phyloP scores from a whole-genome alignment of 1,140 invertebrate genomes.

The Diachasmimorpha longicaudata region DNA sequence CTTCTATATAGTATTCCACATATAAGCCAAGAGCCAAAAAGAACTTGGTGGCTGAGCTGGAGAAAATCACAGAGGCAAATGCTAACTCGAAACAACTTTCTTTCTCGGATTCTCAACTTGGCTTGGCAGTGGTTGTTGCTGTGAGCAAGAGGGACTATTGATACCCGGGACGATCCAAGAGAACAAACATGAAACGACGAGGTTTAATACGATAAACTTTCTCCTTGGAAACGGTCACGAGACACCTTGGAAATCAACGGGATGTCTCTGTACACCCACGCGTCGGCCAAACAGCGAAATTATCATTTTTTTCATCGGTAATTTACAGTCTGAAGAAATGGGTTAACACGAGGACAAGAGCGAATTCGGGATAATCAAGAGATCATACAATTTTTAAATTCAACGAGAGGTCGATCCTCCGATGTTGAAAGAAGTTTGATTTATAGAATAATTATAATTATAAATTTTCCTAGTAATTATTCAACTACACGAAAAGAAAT shows the following conservation, averaged over 20 bases:
- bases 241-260: slow-evolving; percentile 30
- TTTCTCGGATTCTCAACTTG: slow-evolving; percentile 29
- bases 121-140: neutral
- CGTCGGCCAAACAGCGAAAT: neutral
- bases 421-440: too few relatives aligned
- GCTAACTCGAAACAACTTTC: slow-evolving; percentile 36
- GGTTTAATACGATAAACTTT: slow-evolving; percentile 34
- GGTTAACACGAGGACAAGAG: too few relatives aligned
- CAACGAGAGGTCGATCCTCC: too few relatives aligned
- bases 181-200: slow-evolving; percentile 31
- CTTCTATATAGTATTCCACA: neutral
- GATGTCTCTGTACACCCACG: slow-evolving; percentile 6
- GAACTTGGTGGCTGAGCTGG: neutral
- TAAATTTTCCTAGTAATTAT: too few relatives aligned
- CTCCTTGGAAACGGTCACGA: slow-evolving; percentile 33
- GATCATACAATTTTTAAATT: too few relatives aligned
- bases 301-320: neutral
- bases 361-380: too few relatives aligned
- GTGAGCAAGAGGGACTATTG: slow-evolving; percentile 14
- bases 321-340: too few relatives aligned
- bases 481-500: too few relatives aligned
- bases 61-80: slow-evolving; percentile 26
- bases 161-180: slow-evolving; percentile 12
- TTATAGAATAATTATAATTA: too few relatives aligned
- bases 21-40: neutral